Evolutionary conservation across 2,113 vertebrate genomes (phyloP).

Genomic region (Syrmaticus mikado): DNA sequence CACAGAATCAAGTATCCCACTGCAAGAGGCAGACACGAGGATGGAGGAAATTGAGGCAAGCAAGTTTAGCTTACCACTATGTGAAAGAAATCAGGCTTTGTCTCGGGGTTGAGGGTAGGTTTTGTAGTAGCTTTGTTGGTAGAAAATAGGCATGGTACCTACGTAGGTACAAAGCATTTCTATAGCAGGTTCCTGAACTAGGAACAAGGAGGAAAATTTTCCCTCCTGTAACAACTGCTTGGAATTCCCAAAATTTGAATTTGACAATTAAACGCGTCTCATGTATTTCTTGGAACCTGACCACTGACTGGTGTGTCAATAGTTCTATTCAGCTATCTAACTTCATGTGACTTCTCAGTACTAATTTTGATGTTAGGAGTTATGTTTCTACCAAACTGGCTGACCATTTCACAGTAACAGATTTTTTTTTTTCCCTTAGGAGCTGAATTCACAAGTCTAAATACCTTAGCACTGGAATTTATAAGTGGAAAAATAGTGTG

Average conservation of each 20-base stretch:
- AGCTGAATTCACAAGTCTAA: neutral
- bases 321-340: neutral
- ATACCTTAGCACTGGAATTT: neutral
- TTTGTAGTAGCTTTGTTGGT: neutral
- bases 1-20: no score
- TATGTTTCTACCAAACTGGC: neutral
- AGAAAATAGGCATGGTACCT: neutral
- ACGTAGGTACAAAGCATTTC: neutral
- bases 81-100: neutral
- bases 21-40: neutral
- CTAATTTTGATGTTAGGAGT: neutral
- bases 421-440: neutral
- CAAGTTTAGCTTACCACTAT: neutral
- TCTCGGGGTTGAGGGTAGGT: neutral
- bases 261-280: neutral
- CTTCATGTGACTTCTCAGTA: neutral
- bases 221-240: neutral
- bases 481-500: neutral
- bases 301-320: neutral
- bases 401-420: neutral
- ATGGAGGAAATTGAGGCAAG: neutral
- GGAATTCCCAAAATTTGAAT: neutral
- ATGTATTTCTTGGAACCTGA: neutral
- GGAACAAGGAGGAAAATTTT: neutral
- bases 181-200: neutral